phyloP scores from a whole-genome alignment of 92 coral and sea anemone species.

The Zoanthus sansibaricus region DNA sequence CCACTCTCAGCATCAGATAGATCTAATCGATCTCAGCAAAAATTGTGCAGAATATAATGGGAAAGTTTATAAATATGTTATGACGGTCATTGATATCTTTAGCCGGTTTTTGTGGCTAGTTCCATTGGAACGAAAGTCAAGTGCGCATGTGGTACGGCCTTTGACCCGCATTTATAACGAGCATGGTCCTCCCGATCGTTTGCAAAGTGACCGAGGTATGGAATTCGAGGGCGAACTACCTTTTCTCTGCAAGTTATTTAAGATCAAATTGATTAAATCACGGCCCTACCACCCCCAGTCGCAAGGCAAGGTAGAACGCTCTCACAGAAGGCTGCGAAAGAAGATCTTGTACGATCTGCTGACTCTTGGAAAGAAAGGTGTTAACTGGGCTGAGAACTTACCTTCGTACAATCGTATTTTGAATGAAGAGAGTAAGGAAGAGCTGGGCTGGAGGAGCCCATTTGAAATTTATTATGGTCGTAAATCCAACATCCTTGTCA shows the following conservation, averaged over 20 bases:
- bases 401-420: no score
- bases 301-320: conserved; percentile 46
- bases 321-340: no score
- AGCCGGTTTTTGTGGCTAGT: conserved; percentile 28
- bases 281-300: conserved; percentile 49
- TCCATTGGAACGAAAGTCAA: conserved; percentile 4
- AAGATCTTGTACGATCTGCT: no score
- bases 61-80: conserved; percentile 18
- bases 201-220: conserved; percentile 34
- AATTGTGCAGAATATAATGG: conserved; percentile 2
- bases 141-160: conserved; percentile 26
- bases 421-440: conserved; percentile 30
- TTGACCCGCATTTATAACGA: conserved; percentile 24
- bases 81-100: conserved; percentile 33
- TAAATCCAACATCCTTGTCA: neutral
- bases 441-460: conserved; percentile 47
- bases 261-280: conserved; percentile 45
- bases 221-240: conserved; percentile 25
- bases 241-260: neutral
- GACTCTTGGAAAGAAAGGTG: no score
- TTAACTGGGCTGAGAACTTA: no score
- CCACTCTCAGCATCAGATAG: conserved; percentile 17
- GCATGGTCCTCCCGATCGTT: conserved; percentile 29
- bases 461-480: conserved; percentile 46
- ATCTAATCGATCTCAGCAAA: conserved; percentile 22